phyloP scores from a whole-genome alignment of 2,888 invertebrate species.

The Metopia argyrocephala region DNA sequence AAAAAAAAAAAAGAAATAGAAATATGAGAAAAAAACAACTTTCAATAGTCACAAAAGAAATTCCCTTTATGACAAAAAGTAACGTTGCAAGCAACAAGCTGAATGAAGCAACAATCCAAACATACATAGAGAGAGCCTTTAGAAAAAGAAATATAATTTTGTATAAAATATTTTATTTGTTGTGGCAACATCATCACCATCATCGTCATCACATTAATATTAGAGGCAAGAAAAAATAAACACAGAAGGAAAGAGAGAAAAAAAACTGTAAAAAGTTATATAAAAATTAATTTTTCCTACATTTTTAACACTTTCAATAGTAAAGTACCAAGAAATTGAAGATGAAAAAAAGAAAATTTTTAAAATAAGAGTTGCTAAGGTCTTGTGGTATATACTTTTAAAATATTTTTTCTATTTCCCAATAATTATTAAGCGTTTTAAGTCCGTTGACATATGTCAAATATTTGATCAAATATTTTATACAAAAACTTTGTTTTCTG shows the following conservation, averaged over 20 bases:
- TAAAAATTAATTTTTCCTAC: too few relatives aligned
- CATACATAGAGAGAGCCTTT: neutral
- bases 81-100: constrained; percentile 20
- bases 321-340: too few relatives aligned
- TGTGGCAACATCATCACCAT: constrained; percentile 38
- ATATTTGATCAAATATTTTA: too few relatives aligned
- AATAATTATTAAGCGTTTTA: too few relatives aligned
- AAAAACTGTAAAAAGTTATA: neutral
- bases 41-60: constrained; percentile 51
- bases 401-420: too few relatives aligned
- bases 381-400: too few relatives aligned
- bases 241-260: neutral
- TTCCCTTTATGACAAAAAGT: constrained; percentile 60
- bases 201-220: constrained; percentile 24
- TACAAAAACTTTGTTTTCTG: too few relatives aligned
- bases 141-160: constrained; percentile 28
- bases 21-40: neutral
- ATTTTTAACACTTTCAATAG: too few relatives aligned
- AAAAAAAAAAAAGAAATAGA: constrained; percentile 11
- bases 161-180: constrained; percentile 47
- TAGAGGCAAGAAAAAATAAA: constrained; percentile 3
- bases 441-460: too few relatives aligned
- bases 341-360: too few relatives aligned
- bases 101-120: neutral
- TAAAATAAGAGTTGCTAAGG: too few relatives aligned